phyloP scores from a whole-genome alignment of 2,113 vertebrate genomes.

The Cyprinodon tularosa region DNA sequence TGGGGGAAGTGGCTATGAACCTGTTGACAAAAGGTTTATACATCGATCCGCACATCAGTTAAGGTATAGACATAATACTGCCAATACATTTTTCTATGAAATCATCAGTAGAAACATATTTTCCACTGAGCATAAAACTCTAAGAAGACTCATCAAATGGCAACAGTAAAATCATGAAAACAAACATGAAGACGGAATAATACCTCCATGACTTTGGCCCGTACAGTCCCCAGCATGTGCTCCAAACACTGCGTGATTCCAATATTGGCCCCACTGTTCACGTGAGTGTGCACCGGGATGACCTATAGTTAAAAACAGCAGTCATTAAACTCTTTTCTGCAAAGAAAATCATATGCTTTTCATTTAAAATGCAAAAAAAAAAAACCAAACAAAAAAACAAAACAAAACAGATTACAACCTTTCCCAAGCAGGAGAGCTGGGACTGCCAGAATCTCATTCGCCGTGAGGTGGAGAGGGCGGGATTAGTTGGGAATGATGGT shows the following conservation, averaged over 20 bases:
- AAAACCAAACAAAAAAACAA: neutral
- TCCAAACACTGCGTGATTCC: slow-evolving; percentile 94
- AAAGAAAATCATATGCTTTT: neutral
- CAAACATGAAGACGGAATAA: slow-evolving; percentile 1
- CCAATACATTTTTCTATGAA: neutral
- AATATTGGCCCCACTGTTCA: slow-evolving; percentile 87
- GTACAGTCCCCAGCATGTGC: slow-evolving; percentile 90
- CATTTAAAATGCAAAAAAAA: neutral
- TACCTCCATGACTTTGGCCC: slow-evolving; percentile 95
- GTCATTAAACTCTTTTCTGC: neutral
- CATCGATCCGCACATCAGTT: neutral
- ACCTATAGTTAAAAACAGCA: slow-evolving; percentile 78
- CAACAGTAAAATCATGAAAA: neutral
- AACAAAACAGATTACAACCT: slow-evolving; percentile 75
- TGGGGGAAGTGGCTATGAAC: slow-evolving; percentile 96
- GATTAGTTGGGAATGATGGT: slow-evolving; percentile 89
- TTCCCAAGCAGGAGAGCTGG: slow-evolving; percentile 95
- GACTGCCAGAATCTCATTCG: slow-evolving; percentile 98
- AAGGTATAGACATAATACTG: too few species aligned
- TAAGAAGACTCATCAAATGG: neutral
- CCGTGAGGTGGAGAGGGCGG: slow-evolving; percentile 87
- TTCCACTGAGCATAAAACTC: neutral
- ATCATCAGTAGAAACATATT: neutral
- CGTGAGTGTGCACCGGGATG: slow-evolving; percentile 89
- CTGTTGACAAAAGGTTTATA: slow-evolving; percentile 64